Evolutionary conservation across 2,797 vertebrate species (phyloP).

Genomic region (Podargus strigoides): DNA sequence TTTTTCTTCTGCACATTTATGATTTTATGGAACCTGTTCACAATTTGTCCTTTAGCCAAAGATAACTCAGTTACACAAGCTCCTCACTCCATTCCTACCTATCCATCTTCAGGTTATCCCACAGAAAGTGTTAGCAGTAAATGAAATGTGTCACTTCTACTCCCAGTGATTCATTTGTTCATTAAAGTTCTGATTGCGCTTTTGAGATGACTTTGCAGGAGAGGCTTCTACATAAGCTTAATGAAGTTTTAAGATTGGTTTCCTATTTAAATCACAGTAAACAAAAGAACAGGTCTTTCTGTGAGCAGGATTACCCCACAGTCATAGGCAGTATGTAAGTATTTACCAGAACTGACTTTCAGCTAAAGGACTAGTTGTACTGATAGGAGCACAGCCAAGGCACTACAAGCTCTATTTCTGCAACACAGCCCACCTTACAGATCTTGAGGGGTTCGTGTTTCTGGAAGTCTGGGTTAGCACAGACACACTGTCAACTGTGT

Average conservation of each 20-base stretch:
- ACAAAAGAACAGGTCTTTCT: not conserved
- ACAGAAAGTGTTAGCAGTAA: not conserved
- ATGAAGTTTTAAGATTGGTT: not conserved
- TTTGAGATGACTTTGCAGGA: not conserved
- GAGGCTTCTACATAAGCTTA: not conserved
- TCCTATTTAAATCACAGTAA: not conserved
- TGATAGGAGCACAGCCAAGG: not conserved
- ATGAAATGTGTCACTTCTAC: not conserved
- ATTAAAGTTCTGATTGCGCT: not conserved
- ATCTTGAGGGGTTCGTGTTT: not conserved
- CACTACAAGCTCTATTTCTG: not conserved
- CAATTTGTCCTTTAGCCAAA: not conserved
- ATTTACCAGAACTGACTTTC: not conserved
- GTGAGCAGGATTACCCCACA: not conserved
- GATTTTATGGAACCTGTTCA: not conserved
- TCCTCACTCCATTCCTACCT: not conserved
- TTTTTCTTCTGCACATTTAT: not conserved
- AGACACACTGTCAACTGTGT: accelerated
- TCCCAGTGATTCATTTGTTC: not conserved
- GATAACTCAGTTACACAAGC: not conserved
- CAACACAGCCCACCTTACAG: not conserved
- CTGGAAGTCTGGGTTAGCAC: not conserved
- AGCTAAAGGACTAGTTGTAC: not conserved
- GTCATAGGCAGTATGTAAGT: not conserved
- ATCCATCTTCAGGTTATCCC: not conserved